These are phyloP conservation scores for Diplodus sargus DNA, from an alignment of 2,797 vertebrate species.

Conservation along the genomic window DNA sequence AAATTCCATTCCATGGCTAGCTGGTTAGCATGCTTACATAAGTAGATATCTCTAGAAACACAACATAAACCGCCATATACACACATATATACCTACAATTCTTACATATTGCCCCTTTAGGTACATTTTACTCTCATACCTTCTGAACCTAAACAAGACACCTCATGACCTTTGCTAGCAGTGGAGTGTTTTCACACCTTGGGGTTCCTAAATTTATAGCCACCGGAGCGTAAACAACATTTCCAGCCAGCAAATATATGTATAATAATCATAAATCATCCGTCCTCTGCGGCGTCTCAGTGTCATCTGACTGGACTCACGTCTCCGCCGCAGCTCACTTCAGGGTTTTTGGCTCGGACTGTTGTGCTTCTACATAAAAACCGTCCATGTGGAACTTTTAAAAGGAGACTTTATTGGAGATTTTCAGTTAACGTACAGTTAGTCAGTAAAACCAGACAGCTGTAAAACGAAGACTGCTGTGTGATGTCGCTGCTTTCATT, in stretches of 20 bases:
- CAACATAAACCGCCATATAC: too few relatives aligned
- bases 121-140: too few relatives aligned
- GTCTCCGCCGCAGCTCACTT: not conserved
- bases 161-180: not conserved
- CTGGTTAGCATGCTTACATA: too few relatives aligned
- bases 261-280: constrained; percentile 5
- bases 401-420: constrained; percentile 44
- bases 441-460: constrained; percentile 59
- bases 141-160: too few relatives aligned
- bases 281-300: not conserved
- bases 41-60: too few relatives aligned
- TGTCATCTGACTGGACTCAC: not conserved
- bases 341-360: not conserved
- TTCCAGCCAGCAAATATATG: not conserved
- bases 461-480: constrained; percentile 59
- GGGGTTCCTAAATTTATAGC: not conserved
- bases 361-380: constrained; percentile 30
- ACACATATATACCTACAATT: too few relatives aligned
- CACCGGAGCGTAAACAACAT: constrained; percentile 2
- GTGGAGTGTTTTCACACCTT: not conserved
- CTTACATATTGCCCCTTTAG: too few relatives aligned
- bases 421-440: constrained; percentile 48
- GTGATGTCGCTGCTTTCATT: constrained; percentile 62
- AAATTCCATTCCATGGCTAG: too few relatives aligned
- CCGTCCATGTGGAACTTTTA: constrained; percentile 19